These are phyloP conservation scores for Melieria picta DNA, from an alignment of 2,888 invertebrate genomes.

Conservation along the genomic window DNA sequence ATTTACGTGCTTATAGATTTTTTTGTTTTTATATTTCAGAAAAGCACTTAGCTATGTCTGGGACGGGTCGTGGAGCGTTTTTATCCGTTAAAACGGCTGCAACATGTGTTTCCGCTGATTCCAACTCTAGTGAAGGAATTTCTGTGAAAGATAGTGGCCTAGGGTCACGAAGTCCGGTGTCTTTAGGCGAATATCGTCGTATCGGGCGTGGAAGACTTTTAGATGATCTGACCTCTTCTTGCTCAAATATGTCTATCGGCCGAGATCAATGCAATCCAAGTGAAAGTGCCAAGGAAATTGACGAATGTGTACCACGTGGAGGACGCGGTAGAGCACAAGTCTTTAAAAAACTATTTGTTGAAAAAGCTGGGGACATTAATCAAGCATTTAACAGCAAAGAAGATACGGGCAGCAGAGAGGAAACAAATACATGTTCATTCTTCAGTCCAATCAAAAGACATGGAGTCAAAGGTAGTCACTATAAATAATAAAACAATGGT, in stretches of 20 bases:
- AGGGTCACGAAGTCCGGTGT: constrained; percentile 44
- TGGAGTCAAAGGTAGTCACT: constrained; percentile 18
- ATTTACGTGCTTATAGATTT: too few relatives aligned
- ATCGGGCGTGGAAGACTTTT: constrained; percentile 50
- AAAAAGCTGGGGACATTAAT: not conserved
- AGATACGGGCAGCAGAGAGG: not conserved
- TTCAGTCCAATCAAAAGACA: constrained; percentile 22
- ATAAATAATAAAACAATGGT: too few relatives aligned
- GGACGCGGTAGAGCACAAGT: constrained; percentile 45
- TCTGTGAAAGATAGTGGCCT: constrained; percentile 49
- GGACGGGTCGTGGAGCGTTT: constrained; percentile 15
- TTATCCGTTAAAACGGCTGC: constrained; percentile 8
- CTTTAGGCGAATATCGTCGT: constrained; percentile 43
- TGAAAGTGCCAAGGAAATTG: constrained; percentile 9
- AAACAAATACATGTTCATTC: not conserved
- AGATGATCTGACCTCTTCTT: constrained; percentile 46
- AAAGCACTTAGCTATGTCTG: too few relatives aligned
- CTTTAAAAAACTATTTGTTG: constrained; percentile 31
- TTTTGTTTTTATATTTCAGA: too few relatives aligned
- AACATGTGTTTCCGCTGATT: constrained; percentile 36
- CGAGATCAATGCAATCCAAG: constrained; percentile 15
- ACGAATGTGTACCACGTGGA: constrained; percentile 8
- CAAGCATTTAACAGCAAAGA: too few relatives aligned
- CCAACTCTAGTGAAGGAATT: constrained; percentile 42
- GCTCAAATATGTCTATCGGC: constrained; percentile 40